These are phyloP conservation scores for Sternotherus odoratus DNA, from an alignment of 2,797 vertebrate genomes.

Conservation along the genomic window DNA sequence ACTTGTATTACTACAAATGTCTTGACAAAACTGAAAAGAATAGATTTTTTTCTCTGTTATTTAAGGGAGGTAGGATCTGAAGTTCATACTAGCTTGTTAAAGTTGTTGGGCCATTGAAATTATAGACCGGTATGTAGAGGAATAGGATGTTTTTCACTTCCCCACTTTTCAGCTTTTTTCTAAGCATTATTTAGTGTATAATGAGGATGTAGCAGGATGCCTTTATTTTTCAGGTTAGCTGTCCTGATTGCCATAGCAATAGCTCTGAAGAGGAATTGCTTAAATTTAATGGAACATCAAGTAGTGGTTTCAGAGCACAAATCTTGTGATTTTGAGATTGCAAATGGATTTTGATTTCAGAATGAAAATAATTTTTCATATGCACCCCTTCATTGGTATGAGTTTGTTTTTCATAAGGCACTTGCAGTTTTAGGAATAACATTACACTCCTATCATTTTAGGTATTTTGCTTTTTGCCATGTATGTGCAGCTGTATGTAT, in stretches of 20 bases:
- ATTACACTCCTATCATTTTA: slow-evolving; percentile 43
- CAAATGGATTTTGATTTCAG: slow-evolving; percentile 44
- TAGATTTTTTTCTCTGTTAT: neutral
- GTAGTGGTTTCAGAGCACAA: slow-evolving; percentile 40
- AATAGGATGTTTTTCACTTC: neutral
- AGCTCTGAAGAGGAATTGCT: slow-evolving; percentile 23
- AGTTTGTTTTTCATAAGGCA: slow-evolving; percentile 57
- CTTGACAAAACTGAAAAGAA: accelerated
- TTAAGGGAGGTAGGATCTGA: neutral
- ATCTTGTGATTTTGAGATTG: slow-evolving; percentile 23
- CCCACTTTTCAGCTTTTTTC: neutral
- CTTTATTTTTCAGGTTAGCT: neutral
- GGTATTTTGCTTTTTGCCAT: slow-evolving; percentile 42
- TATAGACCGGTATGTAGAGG: neutral
- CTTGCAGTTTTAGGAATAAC: slow-evolving; percentile 61
- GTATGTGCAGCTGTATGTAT: slow-evolving; percentile 57
- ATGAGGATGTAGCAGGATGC: neutral
- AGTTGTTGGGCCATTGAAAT: neutral
- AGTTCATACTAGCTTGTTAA: neutral
- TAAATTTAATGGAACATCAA: slow-evolving; percentile 8
- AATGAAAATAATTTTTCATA: slow-evolving; percentile 46
- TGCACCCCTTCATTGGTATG: neutral
- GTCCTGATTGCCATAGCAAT: slow-evolving; percentile 28
- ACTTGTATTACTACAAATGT: neutral
- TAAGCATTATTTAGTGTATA: neutral